These are phyloP conservation scores for Geococcyx californianus DNA, from an alignment of 2,113 vertebrate genomes.

Conservation along the genomic window DNA sequence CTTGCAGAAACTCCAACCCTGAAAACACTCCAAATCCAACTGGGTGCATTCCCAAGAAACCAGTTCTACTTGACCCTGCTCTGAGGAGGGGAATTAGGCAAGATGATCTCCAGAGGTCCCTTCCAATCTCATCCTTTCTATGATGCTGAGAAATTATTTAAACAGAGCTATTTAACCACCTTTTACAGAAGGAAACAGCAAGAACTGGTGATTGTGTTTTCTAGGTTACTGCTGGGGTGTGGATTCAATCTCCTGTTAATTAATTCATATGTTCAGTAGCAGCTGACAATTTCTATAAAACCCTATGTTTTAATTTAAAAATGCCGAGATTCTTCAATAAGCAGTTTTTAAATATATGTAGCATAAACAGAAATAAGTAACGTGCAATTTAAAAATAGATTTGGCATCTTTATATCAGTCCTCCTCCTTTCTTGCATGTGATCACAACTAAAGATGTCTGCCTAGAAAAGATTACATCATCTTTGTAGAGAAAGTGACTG, in stretches of 20 bases:
- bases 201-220: neutral
- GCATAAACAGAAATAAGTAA: conserved; percentile 10
- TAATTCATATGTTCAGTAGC: neutral
- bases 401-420: neutral
- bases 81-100: neutral
- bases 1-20: neutral
- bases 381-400: neutral
- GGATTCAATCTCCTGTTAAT: neutral
- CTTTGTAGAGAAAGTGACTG: neutral
- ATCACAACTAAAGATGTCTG: neutral
- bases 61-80: neutral
- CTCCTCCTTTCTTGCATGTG: neutral
- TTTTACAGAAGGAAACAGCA: neutral
- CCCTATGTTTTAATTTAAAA: neutral
- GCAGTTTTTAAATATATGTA: neutral
- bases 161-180: neutral
- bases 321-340: neutral
- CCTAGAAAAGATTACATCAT: neutral
- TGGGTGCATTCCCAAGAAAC: neutral
- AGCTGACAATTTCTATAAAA: neutral
- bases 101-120: neutral
- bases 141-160: neutral
- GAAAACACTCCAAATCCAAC: neutral
- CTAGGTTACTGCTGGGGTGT: neutral
- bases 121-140: neutral